Percentiles rank a stretch among this genome's conserved stretches.
Conservation (phyloP, 2,797 vertebrate species). For the Lacerta agilis region DNA sequence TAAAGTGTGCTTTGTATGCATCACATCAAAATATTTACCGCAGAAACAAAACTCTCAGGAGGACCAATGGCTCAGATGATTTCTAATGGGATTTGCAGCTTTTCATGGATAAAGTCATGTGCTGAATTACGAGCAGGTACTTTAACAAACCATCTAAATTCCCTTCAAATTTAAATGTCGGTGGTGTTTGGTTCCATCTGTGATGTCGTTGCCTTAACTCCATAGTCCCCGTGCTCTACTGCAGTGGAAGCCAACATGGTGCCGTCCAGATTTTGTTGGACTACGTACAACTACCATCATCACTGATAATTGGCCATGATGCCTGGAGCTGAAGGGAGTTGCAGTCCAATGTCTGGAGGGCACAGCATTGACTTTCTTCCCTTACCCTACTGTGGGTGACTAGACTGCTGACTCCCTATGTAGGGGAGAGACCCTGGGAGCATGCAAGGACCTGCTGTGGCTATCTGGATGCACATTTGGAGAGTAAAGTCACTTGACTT, state of each 20-base stretch:
- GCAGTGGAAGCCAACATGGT: neutral
- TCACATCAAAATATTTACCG: constrained; percentile 37
- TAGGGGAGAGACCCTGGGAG: too few species aligned
- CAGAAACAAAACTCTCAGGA: constrained; percentile 56
- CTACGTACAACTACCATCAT: too few species aligned
- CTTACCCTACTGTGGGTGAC: too few species aligned
- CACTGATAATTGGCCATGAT: too few species aligned
- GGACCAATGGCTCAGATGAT: constrained; percentile 50
- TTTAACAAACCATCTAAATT: constrained; percentile 23
- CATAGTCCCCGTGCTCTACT: neutral
- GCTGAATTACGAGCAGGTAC: constrained; percentile 49
- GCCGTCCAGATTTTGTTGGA: too few species aligned
- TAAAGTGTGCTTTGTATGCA: constrained; percentile 60
- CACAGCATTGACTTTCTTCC: too few species aligned
- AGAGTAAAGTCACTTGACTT: too few species aligned
- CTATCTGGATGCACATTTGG: too few species aligned
- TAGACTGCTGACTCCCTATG: too few species aligned
- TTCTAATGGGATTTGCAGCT: constrained; percentile 54
- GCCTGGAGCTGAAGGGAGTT: too few species aligned
- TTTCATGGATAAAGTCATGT: constrained; percentile 48
- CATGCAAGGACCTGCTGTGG: too few species aligned
- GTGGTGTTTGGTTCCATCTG: neutral
- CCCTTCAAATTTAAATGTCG: neutral
- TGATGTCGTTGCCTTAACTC: neutral
- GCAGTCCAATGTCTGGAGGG: too few species aligned